These are phyloP conservation scores for Ophthalmolycus amberensis DNA, from an alignment of 2,113 vertebrate genomes.

Conservation along the genomic window DNA sequence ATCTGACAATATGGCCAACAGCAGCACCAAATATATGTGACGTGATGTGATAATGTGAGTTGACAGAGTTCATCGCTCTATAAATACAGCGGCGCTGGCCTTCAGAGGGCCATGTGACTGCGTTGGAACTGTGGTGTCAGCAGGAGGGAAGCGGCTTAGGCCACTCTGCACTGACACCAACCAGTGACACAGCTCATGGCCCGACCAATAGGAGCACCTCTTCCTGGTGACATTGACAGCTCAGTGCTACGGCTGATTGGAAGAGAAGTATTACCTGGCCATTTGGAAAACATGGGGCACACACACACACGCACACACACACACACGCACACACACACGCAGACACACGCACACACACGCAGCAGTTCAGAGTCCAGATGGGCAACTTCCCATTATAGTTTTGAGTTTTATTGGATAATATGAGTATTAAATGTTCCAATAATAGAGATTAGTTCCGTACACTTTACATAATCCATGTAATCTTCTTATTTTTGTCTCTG, in stretches of 20 bases:
- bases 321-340: too few species aligned
- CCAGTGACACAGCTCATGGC: slow-evolving; percentile 37
- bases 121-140: slow-evolving; percentile 64
- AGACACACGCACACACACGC: slow-evolving; percentile 18
- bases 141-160: slow-evolving; percentile 71
- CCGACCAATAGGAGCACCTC: slow-evolving; percentile 15
- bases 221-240: slow-evolving; percentile 32
- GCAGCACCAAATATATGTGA: neutral
- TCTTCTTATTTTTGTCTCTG: slow-evolving; percentile 45
- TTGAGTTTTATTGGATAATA: slow-evolving; percentile 39
- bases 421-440: slow-evolving; percentile 36
- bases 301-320: neutral
- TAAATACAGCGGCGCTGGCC: slow-evolving; percentile 30
- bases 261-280: slow-evolving; percentile 44
- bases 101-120: slow-evolving; percentile 45
- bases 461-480: slow-evolving; percentile 59
- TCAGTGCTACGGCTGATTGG: slow-evolving; percentile 43
- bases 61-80: slow-evolving; percentile 1
- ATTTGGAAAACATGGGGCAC: slow-evolving; percentile 20
- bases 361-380: slow-evolving; percentile 29
- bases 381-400: slow-evolving; percentile 10
- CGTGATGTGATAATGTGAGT: neutral
- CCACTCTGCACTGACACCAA: slow-evolving; percentile 19
- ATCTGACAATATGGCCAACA: neutral
- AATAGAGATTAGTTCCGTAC: slow-evolving; percentile 51